Conservation (phyloP, 2,797 vertebrate species). For the Acanthurus tractus region DNA sequence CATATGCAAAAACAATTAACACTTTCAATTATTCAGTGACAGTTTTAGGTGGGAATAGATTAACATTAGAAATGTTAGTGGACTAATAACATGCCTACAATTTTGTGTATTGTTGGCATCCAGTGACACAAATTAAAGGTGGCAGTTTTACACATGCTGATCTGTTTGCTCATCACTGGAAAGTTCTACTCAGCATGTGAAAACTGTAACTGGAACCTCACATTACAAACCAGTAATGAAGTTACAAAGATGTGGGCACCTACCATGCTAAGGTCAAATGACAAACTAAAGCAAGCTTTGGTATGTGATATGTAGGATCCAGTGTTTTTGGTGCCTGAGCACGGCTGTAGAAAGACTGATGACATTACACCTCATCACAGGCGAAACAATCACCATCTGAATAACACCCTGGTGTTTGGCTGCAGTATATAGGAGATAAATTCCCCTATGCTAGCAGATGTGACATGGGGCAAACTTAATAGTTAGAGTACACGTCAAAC, state of each 20-base stretch:
- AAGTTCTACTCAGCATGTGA: not conserved
- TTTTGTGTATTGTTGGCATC: not conserved
- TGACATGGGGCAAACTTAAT: too few species aligned
- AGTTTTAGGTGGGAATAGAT: not conserved
- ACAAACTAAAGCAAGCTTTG: not conserved
- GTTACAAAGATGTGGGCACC: too few species aligned
- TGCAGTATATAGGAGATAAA: too few species aligned
- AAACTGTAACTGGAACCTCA: not conserved
- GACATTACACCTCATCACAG: too few species aligned
- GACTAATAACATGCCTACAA: not conserved
- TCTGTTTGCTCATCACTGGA: too few species aligned
- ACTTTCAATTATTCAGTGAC: not conserved
- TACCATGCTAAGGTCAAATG: not conserved
- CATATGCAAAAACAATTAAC: conserved; percentile 4
- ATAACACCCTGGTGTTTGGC: too few species aligned
- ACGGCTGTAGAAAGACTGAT: too few species aligned
- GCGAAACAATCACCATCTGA: too few species aligned
- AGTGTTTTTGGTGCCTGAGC: not conserved
- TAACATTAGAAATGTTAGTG: not conserved
- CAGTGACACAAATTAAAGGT: not conserved
- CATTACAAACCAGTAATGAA: not conserved
- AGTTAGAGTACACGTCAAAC: too few species aligned
- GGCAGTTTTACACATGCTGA: not conserved
- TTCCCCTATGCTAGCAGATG: too few species aligned
- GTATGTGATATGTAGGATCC: not conserved